These are phyloP conservation scores for Salminus brasiliensis DNA, from an alignment of 2,113 vertebrate species.

Conservation along the genomic window DNA sequence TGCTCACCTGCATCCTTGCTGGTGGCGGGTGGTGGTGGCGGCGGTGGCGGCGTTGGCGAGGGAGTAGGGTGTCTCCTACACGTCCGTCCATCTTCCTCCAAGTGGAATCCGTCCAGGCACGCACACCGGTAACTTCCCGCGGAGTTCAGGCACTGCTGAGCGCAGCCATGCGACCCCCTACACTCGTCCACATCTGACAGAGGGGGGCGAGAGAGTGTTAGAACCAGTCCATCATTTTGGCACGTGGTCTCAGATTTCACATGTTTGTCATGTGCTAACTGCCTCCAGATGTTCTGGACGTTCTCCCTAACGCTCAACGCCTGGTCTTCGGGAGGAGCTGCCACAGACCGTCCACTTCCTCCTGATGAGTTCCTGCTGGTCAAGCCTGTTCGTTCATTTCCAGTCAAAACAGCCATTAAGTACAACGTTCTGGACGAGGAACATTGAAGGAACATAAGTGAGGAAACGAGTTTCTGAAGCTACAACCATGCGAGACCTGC, in stretches of 20 bases:
- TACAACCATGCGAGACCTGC: no score
- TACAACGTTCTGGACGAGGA: no score
- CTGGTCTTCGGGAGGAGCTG: not conserved
- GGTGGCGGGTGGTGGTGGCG: constrained; percentile 29
- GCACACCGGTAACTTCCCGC: constrained; percentile 82
- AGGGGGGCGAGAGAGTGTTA: not conserved
- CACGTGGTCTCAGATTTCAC: not conserved
- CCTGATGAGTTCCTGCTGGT: not conserved
- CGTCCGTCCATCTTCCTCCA: constrained; percentile 60
- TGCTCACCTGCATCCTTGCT: constrained; percentile 60
- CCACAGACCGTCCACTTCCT: not conserved
- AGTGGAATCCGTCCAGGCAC: constrained; percentile 77
- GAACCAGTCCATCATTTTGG: not conserved
- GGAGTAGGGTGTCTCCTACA: constrained; percentile 66
- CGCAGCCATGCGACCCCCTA: constrained; percentile 66
- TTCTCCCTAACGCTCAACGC: not conserved
- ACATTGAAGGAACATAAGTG: no score
- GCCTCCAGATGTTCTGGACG: not conserved
- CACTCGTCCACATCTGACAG: constrained; percentile 88
- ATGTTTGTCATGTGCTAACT: not conserved
- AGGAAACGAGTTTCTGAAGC: no score
- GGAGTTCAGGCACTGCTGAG: constrained; percentile 82
- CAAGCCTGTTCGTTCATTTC: not conserved
- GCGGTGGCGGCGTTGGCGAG: constrained; percentile 27
- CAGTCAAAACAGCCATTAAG: no score